phyloP scores from a whole-genome alignment of 2,888 invertebrate species.

The Lithophane ornitopus region DNA sequence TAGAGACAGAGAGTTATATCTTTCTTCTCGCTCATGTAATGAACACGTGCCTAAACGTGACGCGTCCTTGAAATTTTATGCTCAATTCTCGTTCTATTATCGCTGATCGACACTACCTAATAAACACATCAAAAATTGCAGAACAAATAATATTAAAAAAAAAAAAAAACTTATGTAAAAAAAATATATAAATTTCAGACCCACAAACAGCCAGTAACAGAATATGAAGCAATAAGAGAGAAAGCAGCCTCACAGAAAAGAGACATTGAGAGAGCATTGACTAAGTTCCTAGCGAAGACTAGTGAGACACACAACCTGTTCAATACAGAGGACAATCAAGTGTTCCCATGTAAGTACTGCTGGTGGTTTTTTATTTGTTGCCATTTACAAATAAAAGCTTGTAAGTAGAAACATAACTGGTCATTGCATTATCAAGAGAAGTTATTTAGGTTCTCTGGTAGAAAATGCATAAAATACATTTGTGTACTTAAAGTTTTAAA shows the following conservation, averaged over 20 bases:
- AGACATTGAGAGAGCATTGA: conserved; percentile 97
- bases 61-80: too few relatives aligned
- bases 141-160: too few relatives aligned
- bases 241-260: conserved; percentile 98
- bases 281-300: conserved; percentile 98
- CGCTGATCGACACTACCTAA: too few relatives aligned
- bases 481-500: neutral
- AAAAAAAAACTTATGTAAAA: too few relatives aligned
- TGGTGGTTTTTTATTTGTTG: neutral
- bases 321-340: conserved; percentile 96
- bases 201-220: conserved; percentile 98
- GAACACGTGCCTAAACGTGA: too few relatives aligned
- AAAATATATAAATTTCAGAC: conserved; percentile 91
- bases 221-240: conserved; percentile 98
- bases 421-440: neutral
- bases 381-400: neutral
- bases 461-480: neutral
- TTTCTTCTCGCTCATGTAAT: too few relatives aligned
- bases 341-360: conserved; percentile 95
- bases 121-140: too few relatives aligned
- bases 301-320: conserved; percentile 97
- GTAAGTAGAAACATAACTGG: neutral
- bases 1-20: too few relatives aligned
- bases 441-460: neutral
- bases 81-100: too few relatives aligned